phyloP scores from a whole-genome alignment of 2,888 invertebrate genomes.

The Cataglyphis albicans region DNA sequence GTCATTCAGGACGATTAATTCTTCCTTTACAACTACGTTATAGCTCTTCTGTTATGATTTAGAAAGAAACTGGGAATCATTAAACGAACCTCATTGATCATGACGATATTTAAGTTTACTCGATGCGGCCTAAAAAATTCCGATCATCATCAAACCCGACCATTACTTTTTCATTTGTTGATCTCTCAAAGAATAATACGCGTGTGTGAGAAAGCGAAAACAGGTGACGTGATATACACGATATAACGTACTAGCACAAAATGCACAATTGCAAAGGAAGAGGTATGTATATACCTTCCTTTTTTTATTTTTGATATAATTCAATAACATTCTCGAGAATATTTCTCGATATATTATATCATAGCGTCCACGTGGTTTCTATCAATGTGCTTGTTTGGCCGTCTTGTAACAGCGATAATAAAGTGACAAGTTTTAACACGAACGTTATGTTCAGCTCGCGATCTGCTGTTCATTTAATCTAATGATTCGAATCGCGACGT shows the following conservation, averaged over 20 bases:
- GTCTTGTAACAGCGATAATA: slow-evolving; percentile 12
- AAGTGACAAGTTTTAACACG: slow-evolving; percentile 26
- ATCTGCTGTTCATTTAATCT: slow-evolving; percentile 33
- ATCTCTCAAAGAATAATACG: neutral
- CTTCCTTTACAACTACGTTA: slow-evolving; percentile 24
- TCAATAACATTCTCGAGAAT: slow-evolving; percentile 8
- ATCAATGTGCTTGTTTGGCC: neutral
- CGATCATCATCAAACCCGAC: neutral
- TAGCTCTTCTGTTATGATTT: neutral
- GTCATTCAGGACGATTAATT: slow-evolving; percentile 15
- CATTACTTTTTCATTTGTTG: neutral
- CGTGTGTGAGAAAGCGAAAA: neutral
- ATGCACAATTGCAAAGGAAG: slow-evolving; percentile 10
- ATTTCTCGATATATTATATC: neutral
- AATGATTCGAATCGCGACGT: slow-evolving; percentile 14
- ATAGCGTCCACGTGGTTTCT: neutral
- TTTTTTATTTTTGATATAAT: slow-evolving; percentile 11
- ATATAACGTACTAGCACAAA: neutral
- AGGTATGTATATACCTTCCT: neutral
- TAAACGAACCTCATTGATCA: neutral
- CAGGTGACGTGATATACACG: neutral
- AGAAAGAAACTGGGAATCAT: neutral
- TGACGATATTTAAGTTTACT: neutral
- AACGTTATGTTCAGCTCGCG: slow-evolving; percentile 9
- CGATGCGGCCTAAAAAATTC: neutral